Evolutionary conservation across 2,113 vertebrate genomes (phyloP), one percentile per base, ranked within the genome.

Genomic region (Epinephelus moara): DNA sequence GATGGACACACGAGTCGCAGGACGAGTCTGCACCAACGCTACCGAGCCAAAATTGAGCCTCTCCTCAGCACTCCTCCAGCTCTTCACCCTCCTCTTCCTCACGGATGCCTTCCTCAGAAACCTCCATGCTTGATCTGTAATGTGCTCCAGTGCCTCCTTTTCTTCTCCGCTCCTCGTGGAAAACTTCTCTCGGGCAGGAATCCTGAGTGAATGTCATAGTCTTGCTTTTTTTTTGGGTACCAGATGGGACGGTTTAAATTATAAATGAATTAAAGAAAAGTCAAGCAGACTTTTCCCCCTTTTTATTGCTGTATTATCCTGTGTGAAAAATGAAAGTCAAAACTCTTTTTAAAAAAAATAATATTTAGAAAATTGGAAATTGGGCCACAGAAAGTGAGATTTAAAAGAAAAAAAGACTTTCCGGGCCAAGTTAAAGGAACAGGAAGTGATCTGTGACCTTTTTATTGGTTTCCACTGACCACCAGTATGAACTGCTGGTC

Each of bases 21-120:
- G 67, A 84, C 52, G 27, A 77, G 71, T 82, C 82, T 60, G 52
- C 60, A 64, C 60, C 63, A 3, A 68, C 63, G 5, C 50, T 45
- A n/a, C 50, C 23, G 25, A 74, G 63, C 74, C 80, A 19, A 69
- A 49, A 79, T 55, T 74, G 45, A 82, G 81, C 75, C 82, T 75
- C 79, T 82, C 79, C 80, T 85, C 81, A 18, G 33, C 5, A 13
- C 15, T 50, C 49, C 3, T 1, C 15, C 63, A 55, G 18, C 70
- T 68, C 60, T 60, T 59, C 70, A 69, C 77, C 81, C 33, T 61
- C 52, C 1, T 47, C 69, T 69, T 64, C 23, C 62, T 60, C 75
- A 75, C 67, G 19, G 62, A 84, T 75, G 83, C 81, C 89, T 89
- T 86, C 86, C 78, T 80, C 81, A 53, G 40, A 61, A 70, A 19